Base-by-base conservation (phyloP, 1,140 invertebrate species). In the Ericerus pela region DNA sequence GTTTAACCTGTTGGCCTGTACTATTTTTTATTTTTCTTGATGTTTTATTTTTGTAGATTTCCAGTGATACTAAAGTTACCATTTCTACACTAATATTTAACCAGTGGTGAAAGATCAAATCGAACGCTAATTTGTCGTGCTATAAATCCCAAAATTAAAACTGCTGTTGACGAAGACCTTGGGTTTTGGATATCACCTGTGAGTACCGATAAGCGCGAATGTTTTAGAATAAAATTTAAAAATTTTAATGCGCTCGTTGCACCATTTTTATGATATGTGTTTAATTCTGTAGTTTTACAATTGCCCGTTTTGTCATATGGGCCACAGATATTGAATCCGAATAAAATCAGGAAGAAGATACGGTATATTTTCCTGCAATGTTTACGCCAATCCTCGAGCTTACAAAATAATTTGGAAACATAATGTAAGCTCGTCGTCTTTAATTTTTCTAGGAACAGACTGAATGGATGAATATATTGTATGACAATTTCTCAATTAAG, bases 391-490 rank as follows among this genome's bases (percentile, higher is more conserved):
- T 75, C 87, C 87, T 8, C 72, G 74, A 54, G 82, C 85, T 63
- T 87, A 88, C 67, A 88, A 88, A 79, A 82, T 91, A 60, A 74
- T 86, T 31, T 92, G 88, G 88, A 85, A 85, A 66, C 88, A 92
- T 70, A 88, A 92, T 69, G 89, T 90, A 75, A 87, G 84, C 85
- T 33, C 30, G n/a, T 8, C 30, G 30, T 33, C 8, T 33, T 33
- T n/a, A n/a, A n/a, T n/a, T n/a, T n/a, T n/a, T n/a, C n/a, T n/a
- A n/a, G n/a, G n/a, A n/a, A n/a, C n/a, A n/a, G n/a, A n/a, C n/a
- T n/a, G n/a, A n/a, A n/a, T n/a, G n/a, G n/a, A n/a, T n/a, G n/a
- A n/a, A n/a, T n/a, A n/a, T n/a, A n/a, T n/a, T n/a, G n/a, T n/a
- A n/a, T n/a, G n/a, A n/a, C n/a, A n/a, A n/a, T n/a, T n/a, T n/a